Evolutionary conservation across 2,797 vertebrate species (phyloP).

Genomic region (Urosaurus nigricauda): DNA sequence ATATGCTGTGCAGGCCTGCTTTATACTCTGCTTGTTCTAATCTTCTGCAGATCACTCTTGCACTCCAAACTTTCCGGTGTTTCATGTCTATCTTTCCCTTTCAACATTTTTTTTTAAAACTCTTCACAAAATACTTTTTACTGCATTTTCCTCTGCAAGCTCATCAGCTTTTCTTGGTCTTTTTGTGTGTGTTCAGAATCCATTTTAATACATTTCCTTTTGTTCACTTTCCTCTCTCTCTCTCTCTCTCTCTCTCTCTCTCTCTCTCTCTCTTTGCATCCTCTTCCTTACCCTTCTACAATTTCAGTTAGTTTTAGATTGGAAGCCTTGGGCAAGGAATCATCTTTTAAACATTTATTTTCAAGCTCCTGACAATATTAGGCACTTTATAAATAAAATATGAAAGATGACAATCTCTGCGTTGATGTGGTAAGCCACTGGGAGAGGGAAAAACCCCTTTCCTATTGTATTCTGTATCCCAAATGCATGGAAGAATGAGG

Average conservation of each 20-base stretch:
- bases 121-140: background rate
- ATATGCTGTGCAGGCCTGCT: no score
- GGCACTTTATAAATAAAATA: background rate
- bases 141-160: background rate
- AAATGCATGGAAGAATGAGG: background rate
- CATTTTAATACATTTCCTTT: background rate
- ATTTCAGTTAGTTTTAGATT: background rate
- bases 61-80: background rate
- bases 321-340: background rate
- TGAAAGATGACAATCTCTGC: background rate
- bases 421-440: background rate
- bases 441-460: no score
- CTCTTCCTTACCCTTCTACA: no score
- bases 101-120: background rate
- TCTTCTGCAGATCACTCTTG: no score
- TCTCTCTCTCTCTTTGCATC: no score
- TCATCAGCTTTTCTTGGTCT: background rate
- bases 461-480: background rate
- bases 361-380: background rate
- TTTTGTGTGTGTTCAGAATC: background rate
- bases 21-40: no score
- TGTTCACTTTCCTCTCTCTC: background rate
- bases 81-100: background rate
- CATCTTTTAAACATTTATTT: constrained; percentile 1
- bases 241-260: no score